phyloP scores from a whole-genome alignment of 1,140 invertebrate genomes.

The Daktulosphaira vitifoliae region DNA sequence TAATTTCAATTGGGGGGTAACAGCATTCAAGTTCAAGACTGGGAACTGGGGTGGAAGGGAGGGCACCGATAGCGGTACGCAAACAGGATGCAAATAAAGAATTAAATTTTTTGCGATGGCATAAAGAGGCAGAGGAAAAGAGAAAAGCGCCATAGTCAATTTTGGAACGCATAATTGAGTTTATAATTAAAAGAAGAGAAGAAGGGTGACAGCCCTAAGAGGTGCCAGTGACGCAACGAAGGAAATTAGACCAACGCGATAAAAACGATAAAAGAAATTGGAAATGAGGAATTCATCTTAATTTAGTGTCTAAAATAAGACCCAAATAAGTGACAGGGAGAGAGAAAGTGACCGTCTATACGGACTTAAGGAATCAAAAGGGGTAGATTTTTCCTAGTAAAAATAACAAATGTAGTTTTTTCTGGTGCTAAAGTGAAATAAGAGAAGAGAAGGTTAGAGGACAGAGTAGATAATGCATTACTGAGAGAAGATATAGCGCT shows the following conservation, averaged over 20 bases:
- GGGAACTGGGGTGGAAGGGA: no score
- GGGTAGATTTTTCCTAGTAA: conserved; percentile 8
- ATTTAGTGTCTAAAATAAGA: neutral
- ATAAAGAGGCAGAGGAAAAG: no score
- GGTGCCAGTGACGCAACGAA: no score
- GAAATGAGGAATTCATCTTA: neutral
- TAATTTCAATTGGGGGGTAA: no score
- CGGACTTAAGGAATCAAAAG: neutral
- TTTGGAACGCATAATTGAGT: no score
- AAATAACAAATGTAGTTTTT: neutral
- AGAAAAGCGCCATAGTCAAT: no score
- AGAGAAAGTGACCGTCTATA: neutral
- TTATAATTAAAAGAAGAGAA: neutral
- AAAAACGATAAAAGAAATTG: no score
- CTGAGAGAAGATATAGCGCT: neutral
- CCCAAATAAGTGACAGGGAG: neutral
- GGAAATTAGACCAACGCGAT: no score
- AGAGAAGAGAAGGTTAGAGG: neutral
- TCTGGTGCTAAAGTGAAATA: neutral
- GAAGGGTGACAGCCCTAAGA: neutral
- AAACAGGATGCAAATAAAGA: no score
- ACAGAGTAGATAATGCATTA: neutral
- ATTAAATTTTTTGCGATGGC: no score
- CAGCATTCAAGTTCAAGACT: no score
- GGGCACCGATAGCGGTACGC: no score